Conservation (phyloP, 2,888 invertebrate species). For the Calameuta pallipes region DNA sequence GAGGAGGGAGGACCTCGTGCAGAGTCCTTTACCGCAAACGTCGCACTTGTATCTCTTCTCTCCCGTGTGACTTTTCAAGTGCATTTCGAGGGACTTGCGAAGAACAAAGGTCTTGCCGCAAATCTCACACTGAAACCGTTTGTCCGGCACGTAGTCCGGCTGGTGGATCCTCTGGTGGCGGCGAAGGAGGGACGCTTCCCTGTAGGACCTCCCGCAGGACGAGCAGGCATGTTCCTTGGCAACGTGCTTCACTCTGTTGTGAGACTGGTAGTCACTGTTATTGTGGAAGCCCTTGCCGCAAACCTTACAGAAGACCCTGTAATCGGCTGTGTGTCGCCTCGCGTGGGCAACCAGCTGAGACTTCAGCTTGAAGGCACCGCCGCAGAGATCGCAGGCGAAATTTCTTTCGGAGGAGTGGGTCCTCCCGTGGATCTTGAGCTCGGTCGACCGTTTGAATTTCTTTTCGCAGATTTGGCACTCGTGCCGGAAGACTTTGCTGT, state of each 20-base stretch:
- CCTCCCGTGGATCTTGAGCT: slow-evolving; percentile 69
- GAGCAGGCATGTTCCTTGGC: slow-evolving; percentile 10
- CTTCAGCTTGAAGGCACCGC: slow-evolving; percentile 9
- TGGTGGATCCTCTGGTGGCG: slow-evolving; percentile 14
- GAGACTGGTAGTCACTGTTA: slow-evolving; percentile 14
- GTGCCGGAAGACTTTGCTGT: slow-evolving; percentile 69
- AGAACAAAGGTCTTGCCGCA: slow-evolving; percentile 63
- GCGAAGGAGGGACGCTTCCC: background rate
- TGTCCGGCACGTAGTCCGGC: slow-evolving; percentile 28
- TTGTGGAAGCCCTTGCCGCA: slow-evolving; percentile 20
- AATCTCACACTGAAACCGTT: slow-evolving; percentile 63
- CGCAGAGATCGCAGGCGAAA: slow-evolving; percentile 18
- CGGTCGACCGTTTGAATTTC: slow-evolving; percentile 69
- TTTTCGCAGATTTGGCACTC: slow-evolving; percentile 68
- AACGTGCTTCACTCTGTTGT: slow-evolving; percentile 12
- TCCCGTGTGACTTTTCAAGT: slow-evolving; percentile 62
- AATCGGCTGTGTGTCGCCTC: slow-evolving; percentile 13
- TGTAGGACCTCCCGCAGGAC: slow-evolving; percentile 7
- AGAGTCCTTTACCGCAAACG: slow-evolving; percentile 46
- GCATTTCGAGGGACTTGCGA: slow-evolving; percentile 59
- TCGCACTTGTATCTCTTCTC: slow-evolving; percentile 50
- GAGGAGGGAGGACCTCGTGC: slow-evolving; percentile 47
- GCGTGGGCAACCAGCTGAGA: slow-evolving; percentile 14
- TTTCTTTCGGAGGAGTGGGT: slow-evolving; percentile 65
- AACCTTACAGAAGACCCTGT: slow-evolving; percentile 9